A percentile compares a stretch with the other conserved stretches of the same genome.
phyloP scores from a whole-genome alignment of 2,113 vertebrate species.

The Trinectes maculatus region DNA sequence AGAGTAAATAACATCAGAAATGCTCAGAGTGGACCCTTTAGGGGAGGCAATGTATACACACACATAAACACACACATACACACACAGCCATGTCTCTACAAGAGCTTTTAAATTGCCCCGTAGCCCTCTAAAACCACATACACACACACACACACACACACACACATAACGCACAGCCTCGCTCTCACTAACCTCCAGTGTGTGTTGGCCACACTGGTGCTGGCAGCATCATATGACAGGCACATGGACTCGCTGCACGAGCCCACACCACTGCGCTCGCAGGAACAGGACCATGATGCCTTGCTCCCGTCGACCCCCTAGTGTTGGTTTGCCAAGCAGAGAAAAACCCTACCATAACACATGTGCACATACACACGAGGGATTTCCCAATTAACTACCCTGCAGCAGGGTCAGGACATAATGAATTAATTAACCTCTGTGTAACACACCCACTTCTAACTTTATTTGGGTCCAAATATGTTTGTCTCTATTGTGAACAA shows the following conservation, averaged over 20 bases:
- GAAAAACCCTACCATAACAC: neutral
- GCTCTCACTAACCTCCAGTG: constrained; percentile 19
- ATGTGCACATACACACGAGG: neutral
- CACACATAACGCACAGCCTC: neutral
- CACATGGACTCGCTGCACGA: constrained; percentile 48
- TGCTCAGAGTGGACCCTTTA: constrained; percentile 27
- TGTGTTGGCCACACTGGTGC: constrained; percentile 39
- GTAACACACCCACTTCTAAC: no score
- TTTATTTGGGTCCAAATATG: no score
- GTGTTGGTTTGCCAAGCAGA: constrained; percentile 7
- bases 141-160: constrained; percentile 10
- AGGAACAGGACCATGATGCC: constrained; percentile 48
- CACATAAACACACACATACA: constrained; percentile 1
- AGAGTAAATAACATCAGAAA: constrained; percentile 55
- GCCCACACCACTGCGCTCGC: constrained; percentile 8
- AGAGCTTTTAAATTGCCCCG: constrained; percentile 28
- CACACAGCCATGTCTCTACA: constrained; percentile 32
- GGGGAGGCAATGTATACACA: constrained; percentile 32
- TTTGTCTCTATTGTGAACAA: no score
- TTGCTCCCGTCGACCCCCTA: constrained; percentile 31
- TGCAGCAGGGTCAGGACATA: no score
- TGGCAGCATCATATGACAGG: constrained; percentile 69
- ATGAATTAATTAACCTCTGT: no score
- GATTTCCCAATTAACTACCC: neutral
- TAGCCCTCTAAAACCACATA: constrained; percentile 15